Base-by-base conservation (phyloP, 2,797 vertebrate genomes). In the Girardinus metallicus region DNA sequence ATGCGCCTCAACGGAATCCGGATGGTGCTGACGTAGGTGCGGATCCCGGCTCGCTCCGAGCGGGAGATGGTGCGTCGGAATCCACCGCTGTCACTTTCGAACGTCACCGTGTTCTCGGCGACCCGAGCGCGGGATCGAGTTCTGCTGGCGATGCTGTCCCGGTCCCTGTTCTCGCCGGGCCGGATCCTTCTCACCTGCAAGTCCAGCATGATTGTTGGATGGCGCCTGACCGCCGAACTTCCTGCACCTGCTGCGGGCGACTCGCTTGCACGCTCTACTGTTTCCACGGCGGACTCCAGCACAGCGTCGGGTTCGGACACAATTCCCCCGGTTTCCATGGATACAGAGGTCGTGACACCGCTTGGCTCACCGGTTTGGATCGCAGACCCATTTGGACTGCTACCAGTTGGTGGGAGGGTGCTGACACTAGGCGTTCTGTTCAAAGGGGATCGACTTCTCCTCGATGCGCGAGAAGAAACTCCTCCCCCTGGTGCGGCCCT, bases 21-120 rank as follows among this genome's bases (percentile, higher is more conserved):
- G 78, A 98, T 97, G 55, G 97, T 98, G 92, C 97, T 98, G 68
- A 99, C 97, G 0, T 98, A 99, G 72, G 98, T 98, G 83, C 97
- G 96, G 83, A 98, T 96, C 4, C 98, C 98, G 0, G 97, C 97
- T 0, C 95, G 95, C 75, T 99, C 97, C 0, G 97, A 97, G n/a
- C 96, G 97, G 0, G 97, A 98, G 85, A 99, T 96, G 2, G 97
- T 99, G 84, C 96, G 96, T 26, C 95, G 96, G 89, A 99, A 98
- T 68, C 97, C 97, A 2, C 97, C 97, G 0, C 96, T 97, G 90
- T 97, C 97, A 21, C 96, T 99, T 92, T 98, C 98, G 34, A 98
- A 96, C 9, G 97, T 97, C 70, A 98, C 96, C 0, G 96, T 97
- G 82, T 99, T 98, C 88, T 97, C 97, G 10, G 96, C 97, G 7